phyloP scores from a whole-genome alignment of 1,140 invertebrate genomes.

The Atta cephalotes region DNA sequence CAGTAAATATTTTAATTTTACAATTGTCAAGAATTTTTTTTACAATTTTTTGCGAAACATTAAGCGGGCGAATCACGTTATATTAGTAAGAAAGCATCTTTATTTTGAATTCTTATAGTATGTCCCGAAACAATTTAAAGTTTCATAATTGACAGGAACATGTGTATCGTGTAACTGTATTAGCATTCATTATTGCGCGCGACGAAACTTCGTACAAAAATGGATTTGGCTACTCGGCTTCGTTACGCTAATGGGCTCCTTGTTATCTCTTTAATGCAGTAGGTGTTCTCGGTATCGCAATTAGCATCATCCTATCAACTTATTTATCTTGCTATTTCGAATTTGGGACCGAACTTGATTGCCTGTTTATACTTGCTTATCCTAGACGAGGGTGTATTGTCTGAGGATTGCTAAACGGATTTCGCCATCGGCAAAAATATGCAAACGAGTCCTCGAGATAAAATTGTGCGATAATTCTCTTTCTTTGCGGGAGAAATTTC shows the following conservation, averaged over 20 bases:
- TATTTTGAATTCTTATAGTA: conserved; percentile 2
- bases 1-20: conserved; percentile 16
- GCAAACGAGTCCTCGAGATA: conserved; percentile 47
- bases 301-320: conserved; percentile 66
- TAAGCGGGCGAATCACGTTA: conserved; percentile 36
- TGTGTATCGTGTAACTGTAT: conserved; percentile 55
- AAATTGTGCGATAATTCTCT: conserved; percentile 54
- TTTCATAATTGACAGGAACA: conserved; percentile 60
- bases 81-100: conserved; percentile 12
- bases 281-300: conserved; percentile 63
- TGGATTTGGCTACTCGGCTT: conserved; percentile 58
- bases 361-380: conserved; percentile 53
- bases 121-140: conserved; percentile 49
- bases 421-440: conserved; percentile 45
- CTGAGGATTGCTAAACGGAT: conserved; percentile 26
- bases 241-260: conserved; percentile 57
- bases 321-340: conserved; percentile 69
- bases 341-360: conserved; percentile 55
- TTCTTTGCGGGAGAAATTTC: conserved; percentile 27
- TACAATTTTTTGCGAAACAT: not conserved
- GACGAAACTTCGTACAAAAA: conserved; percentile 60
- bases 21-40: conserved; percentile 9
- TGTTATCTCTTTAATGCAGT: conserved; percentile 66
- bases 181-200: conserved; percentile 63
- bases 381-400: conserved; percentile 20